Conservation (phyloP, 2,797 vertebrate genomes). For the Peromyscus nudipes region DNA sequence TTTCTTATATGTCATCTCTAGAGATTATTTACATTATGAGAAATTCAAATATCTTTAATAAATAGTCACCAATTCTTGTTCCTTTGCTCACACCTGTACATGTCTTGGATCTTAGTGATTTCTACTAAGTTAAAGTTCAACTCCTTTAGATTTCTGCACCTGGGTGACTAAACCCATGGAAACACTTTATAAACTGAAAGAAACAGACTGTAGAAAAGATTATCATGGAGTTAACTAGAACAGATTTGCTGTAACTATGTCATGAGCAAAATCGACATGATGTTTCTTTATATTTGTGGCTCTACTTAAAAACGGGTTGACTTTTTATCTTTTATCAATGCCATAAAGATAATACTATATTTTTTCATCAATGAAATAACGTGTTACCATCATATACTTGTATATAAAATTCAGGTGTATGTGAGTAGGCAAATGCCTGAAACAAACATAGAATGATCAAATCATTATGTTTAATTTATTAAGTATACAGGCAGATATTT, state of each 20-base stretch:
- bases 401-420: neutral
- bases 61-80: conserved; percentile 16
- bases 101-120: conserved; percentile 22
- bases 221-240: neutral
- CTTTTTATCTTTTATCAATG: conserved; percentile 25
- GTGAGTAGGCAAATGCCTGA: neutral
- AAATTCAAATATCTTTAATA: conserved; percentile 65
- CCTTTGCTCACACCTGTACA: neutral
- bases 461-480: conserved; percentile 1
- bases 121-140: conserved; percentile 33
- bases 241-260: neutral
- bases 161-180: neutral
- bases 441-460: conserved; percentile 6
- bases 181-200: conserved; percentile 12
- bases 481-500: neutral
- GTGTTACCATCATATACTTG: neutral
- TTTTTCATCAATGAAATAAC: neutral
- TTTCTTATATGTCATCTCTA: conserved; percentile 55
- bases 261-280: neutral
- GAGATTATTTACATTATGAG: conserved; percentile 56
- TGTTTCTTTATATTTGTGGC: neutral
- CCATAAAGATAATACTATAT: conserved; percentile 38
- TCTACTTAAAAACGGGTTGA: neutral
- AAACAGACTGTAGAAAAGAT: neutral
- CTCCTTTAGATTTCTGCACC: conserved; percentile 41